phyloP scores from a whole-genome alignment of 2,888 invertebrate genomes.

The Megamerina dolium region DNA sequence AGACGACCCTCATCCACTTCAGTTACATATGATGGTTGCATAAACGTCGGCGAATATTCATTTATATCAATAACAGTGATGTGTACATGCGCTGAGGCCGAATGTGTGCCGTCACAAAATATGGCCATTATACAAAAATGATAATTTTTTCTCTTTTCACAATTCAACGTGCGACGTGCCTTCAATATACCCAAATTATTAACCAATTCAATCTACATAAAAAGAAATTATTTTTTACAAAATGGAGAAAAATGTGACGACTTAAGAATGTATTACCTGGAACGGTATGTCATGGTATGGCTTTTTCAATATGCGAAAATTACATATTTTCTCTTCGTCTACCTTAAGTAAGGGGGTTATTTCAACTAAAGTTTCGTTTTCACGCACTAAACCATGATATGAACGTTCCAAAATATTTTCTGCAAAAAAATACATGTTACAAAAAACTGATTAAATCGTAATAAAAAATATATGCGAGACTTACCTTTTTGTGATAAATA shows the following conservation, averaged over 20 bases:
- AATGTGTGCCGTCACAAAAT: conserved; percentile 81
- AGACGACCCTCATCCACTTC: conserved; percentile 81
- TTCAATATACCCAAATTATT: conserved; percentile 74
- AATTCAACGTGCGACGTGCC: conserved; percentile 79
- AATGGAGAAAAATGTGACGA: conserved; percentile 4
- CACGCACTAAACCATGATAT: conserved; percentile 87
- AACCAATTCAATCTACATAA: conserved; percentile 60
- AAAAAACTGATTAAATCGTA: background rate
- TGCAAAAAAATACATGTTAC: conserved; percentile 15
- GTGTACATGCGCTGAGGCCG: conserved; percentile 85
- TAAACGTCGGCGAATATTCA: conserved; percentile 89
- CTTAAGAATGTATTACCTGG: conserved; percentile 53
- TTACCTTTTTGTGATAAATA: conserved; percentile 43
- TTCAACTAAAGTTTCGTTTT: conserved; percentile 88
- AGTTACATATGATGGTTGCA: conserved; percentile 83
- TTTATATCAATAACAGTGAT: conserved; percentile 95
- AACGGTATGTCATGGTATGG: conserved; percentile 94
- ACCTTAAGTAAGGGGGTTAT: conserved; percentile 88
- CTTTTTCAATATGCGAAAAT: conserved; percentile 84
- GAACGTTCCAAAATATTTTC: conserved; percentile 66
- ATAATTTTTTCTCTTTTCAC: conserved; percentile 89
- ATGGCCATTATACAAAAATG: conserved; percentile 93
- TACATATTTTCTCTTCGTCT: conserved; percentile 73
- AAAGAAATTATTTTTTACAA: conserved; percentile 6
- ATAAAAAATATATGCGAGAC: conserved; percentile 7